A percentile compares a stretch with the other conserved stretches of the same genome.
These are phyloP conservation scores for Caenorhabditis japonica DNA, from an alignment of 2,888 invertebrate species.

Conservation along the genomic window DNA sequence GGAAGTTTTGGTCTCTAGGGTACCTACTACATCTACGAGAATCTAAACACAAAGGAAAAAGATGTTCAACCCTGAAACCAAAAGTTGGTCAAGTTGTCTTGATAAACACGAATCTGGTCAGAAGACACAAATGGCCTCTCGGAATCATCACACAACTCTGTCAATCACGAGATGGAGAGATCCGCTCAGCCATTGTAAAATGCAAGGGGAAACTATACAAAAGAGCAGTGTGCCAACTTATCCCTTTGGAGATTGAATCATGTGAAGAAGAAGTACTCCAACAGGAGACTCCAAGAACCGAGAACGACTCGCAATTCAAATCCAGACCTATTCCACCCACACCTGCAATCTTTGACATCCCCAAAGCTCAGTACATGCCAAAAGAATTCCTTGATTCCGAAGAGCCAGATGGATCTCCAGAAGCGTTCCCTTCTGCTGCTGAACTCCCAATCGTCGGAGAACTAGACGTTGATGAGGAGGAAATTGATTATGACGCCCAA, in stretches of 20 bases:
- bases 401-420: neutral
- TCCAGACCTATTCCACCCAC: conserved; percentile 1
- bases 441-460: conserved; percentile 3
- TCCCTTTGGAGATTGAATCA: conserved; percentile 8
- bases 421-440: neutral
- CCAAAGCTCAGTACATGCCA: neutral
- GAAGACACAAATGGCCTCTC: neutral
- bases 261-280: neutral
- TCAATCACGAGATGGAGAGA: neutral
- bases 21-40: conserved; percentile 11
- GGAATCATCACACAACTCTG: neutral
- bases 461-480: neutral
- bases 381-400: neutral
- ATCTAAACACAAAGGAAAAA: neutral
- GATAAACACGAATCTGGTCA: neutral
- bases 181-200: neutral
- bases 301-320: neutral
- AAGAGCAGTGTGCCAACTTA: conserved; percentile 2
- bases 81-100: conserved; percentile 12
- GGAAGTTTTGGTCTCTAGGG: neutral
- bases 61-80: neutral
- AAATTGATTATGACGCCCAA: neutral
- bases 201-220: conserved; percentile 6
- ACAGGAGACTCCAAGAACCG: no score
- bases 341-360: conserved; percentile 1